phyloP scores from a whole-genome alignment of 2,888 invertebrate genomes.

The Spilarctia lutea region DNA sequence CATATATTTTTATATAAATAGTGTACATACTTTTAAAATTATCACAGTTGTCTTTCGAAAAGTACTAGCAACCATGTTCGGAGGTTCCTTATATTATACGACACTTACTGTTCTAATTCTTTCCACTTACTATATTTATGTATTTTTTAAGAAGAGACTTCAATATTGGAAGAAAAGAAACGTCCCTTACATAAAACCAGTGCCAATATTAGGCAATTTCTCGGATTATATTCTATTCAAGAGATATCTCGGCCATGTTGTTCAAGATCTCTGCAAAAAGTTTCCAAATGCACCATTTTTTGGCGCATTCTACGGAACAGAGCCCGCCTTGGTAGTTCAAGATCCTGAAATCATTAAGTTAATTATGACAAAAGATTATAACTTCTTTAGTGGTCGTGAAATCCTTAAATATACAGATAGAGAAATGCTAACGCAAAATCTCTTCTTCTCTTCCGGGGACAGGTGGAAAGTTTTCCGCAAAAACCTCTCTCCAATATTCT shows the following conservation, averaged over 20 bases:
- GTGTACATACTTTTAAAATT: background rate
- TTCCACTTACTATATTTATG: constrained; percentile 37
- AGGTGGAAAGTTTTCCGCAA: constrained; percentile 56
- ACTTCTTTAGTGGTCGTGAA: constrained; percentile 48
- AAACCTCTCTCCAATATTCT: constrained; percentile 54
- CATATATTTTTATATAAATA: constrained; percentile 2
- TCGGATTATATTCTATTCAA: constrained; percentile 56
- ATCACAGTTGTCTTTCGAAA: background rate
- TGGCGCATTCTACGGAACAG: constrained; percentile 51
- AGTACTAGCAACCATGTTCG: constrained; percentile 9
- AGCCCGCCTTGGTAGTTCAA: constrained; percentile 57
- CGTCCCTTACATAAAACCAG: constrained; percentile 53
- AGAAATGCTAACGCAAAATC: constrained; percentile 49
- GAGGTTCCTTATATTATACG: background rate
- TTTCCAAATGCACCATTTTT: constrained; percentile 62
- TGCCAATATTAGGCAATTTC: constrained; percentile 66
- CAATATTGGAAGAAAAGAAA: constrained; percentile 66
- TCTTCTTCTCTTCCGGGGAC: constrained; percentile 54
- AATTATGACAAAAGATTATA: constrained; percentile 54
- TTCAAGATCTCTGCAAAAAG: constrained; percentile 56
- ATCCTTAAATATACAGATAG: constrained; percentile 34
- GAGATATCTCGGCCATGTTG: constrained; percentile 42
- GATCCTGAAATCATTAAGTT: constrained; percentile 55
- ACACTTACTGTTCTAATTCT: background rate
- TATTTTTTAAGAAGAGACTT: constrained; percentile 48